phyloP scores from a whole-genome alignment of 2,113 vertebrate species.

The Petroica traversi region DNA sequence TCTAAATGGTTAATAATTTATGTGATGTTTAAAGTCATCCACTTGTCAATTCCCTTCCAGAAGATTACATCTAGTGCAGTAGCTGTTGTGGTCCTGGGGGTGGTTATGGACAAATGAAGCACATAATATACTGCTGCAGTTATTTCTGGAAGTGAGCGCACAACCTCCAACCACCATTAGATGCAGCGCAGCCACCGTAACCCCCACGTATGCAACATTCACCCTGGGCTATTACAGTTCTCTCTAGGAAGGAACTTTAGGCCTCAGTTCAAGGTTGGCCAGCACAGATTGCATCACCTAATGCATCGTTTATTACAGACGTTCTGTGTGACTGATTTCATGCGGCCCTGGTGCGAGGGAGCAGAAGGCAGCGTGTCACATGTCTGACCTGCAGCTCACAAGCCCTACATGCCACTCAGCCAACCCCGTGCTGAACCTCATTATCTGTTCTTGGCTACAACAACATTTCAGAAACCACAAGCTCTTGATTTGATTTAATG shows the following conservation, averaged over 20 bases:
- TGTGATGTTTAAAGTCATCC: background rate
- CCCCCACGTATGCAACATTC: background rate
- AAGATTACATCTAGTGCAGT: background rate
- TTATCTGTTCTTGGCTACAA: background rate
- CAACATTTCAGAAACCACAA: background rate
- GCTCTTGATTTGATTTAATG: background rate
- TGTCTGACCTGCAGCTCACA: background rate
- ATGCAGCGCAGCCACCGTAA: background rate
- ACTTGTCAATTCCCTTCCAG: background rate
- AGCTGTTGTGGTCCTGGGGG: background rate
- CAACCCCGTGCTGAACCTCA: background rate
- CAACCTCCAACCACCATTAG: background rate
- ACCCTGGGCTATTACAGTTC: background rate
- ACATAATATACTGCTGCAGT: background rate
- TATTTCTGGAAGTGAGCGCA: background rate
- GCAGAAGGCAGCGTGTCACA: background rate
- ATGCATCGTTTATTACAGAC: background rate
- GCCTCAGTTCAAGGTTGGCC: conserved; percentile 5
- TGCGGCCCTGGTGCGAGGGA: background rate
- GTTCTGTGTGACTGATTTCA: background rate
- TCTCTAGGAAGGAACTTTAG: background rate
- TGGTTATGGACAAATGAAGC: background rate
- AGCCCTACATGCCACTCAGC: background rate
- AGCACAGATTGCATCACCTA: background rate
- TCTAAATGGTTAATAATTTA: conserved; percentile 2